Evolutionary conservation across 2,797 vertebrate species (phyloP).

Genomic region (Hydrolagus colliei): DNA sequence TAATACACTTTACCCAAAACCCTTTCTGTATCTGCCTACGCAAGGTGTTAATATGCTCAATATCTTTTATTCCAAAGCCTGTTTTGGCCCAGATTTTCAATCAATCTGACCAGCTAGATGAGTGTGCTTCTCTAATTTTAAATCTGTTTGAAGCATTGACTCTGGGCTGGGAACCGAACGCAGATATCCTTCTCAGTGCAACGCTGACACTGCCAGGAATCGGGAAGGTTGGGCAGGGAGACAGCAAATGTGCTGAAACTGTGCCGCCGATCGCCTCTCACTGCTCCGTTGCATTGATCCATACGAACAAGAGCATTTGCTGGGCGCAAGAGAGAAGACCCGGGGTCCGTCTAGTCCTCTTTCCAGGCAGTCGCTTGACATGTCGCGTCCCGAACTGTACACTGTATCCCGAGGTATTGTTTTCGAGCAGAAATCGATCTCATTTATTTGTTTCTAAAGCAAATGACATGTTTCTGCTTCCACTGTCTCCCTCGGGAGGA

Average conservation of each 20-base stretch:
- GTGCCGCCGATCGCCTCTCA: neutral
- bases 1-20: neutral
- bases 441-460: no score
- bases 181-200: neutral
- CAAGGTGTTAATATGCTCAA: neutral
- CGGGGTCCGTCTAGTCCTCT: no score
- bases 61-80: neutral
- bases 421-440: no score
- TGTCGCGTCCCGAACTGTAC: no score
- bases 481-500: no score
- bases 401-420: no score
- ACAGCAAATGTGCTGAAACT: neutral
- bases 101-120: neutral
- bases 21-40: neutral
- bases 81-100: neutral
- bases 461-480: no score
- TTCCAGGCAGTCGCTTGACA: no score
- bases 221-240: no score
- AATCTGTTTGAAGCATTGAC: no score
- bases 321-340: no score
- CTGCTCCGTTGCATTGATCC: neutral
- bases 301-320: neutral
- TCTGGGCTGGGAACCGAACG: no score
- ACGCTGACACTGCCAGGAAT: neutral
- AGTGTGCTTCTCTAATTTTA: neutral